Evolutionary conservation across 2,113 vertebrate species (phyloP).

Genomic region (Oreochromis niloticus): DNA sequence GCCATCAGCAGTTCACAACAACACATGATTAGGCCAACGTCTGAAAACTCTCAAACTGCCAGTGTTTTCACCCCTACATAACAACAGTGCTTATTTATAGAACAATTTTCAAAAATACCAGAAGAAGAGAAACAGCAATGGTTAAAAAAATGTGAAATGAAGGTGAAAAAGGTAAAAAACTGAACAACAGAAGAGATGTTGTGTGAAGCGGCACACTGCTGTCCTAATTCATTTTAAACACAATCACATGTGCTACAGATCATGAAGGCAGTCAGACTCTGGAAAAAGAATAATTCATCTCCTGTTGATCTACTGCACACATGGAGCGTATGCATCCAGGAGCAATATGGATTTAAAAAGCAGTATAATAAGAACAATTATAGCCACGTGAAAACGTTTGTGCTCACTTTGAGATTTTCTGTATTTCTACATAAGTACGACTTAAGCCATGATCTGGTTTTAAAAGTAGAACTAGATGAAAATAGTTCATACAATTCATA

Average conservation of each 20-base stretch:
- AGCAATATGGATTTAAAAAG: background rate
- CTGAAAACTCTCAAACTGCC: background rate
- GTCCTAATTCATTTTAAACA: background rate
- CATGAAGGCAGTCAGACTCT: background rate
- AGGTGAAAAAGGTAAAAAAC: background rate
- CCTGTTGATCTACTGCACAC: background rate
- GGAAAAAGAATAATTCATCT: background rate
- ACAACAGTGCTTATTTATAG: background rate
- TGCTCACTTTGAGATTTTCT: background rate
- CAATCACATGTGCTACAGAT: background rate
- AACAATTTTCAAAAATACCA: background rate
- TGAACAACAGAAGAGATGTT: background rate
- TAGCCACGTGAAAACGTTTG: background rate
- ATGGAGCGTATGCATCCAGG: background rate
- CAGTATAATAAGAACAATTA: background rate
- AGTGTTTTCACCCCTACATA: background rate
- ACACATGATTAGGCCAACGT: background rate
- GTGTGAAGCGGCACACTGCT: background rate
- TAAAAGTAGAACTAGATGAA: background rate
- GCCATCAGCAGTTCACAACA: background rate
- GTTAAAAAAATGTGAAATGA: background rate
- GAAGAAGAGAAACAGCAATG: background rate
- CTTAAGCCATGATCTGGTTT: background rate
- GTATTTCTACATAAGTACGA: background rate
- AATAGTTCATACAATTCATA: background rate